These are phyloP conservation scores for Proterorhinus semilunaris DNA, from an alignment of 2,113 vertebrate species.

Conservation along the genomic window DNA sequence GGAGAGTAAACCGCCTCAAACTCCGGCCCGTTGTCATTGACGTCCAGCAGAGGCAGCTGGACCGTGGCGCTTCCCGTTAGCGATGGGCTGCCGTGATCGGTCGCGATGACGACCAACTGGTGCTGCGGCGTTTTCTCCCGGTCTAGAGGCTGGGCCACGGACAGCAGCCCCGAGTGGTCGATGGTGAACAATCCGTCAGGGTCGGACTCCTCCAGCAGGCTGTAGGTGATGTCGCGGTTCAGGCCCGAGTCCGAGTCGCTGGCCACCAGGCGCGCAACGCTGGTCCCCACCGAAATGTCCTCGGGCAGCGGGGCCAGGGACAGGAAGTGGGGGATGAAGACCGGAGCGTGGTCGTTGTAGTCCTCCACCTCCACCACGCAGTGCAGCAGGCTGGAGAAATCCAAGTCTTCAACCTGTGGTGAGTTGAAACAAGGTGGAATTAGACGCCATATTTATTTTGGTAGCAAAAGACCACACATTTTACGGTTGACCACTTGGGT, in stretches of 20 bases:
- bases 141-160: constrained; percentile 78
- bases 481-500: too few relatives aligned
- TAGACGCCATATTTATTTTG: too few relatives aligned
- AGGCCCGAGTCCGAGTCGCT: constrained; percentile 83
- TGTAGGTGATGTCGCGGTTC: constrained; percentile 83
- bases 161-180: constrained; percentile 78
- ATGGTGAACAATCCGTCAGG: constrained; percentile 77
- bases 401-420: constrained; percentile 80
- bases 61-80: constrained; percentile 80
- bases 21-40: constrained; percentile 88
- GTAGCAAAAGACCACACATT: too few relatives aligned
- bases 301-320: constrained; percentile 78
- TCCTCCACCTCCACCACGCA: constrained; percentile 87
- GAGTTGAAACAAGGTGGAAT: not conserved
- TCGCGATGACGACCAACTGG: constrained; percentile 79
- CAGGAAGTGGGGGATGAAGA: constrained; percentile 82
- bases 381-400: constrained; percentile 82
- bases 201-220: constrained; percentile 80
- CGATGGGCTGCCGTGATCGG: constrained; percentile 80
- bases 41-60: constrained; percentile 80
- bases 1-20: constrained; percentile 83
- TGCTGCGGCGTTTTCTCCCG: constrained; percentile 77
- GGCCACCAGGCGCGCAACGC: constrained; percentile 77
- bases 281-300: constrained; percentile 79
- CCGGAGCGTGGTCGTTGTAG: constrained; percentile 85